Evolutionary conservation across 2,113 vertebrate species (phyloP).

Genomic region (Solea senegalensis): DNA sequence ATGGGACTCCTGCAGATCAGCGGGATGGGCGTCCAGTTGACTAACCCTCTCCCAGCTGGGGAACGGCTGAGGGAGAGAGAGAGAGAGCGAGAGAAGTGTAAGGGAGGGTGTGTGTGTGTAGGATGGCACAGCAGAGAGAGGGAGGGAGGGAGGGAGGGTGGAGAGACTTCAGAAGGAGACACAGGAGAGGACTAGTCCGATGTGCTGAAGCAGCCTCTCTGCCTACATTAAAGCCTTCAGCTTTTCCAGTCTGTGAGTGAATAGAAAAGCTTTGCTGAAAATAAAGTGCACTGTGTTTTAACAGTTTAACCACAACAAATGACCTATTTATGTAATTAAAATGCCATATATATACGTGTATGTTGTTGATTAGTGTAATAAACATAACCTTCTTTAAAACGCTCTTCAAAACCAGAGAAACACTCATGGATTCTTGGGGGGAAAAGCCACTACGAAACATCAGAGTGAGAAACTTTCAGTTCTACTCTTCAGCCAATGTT

Average conservation of each 20-base stretch:
- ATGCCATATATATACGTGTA: too few relatives aligned
- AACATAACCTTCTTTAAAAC: neutral
- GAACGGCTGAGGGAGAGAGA: constrained; percentile 70
- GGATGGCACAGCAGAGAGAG: constrained; percentile 59
- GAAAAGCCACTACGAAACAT: too few relatives aligned
- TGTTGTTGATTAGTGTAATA: neutral
- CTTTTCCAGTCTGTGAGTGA: neutral
- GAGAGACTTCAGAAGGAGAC: constrained; percentile 54
- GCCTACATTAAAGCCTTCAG: constrained; percentile 33
- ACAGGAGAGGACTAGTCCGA: constrained; percentile 63
- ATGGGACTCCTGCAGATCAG: constrained; percentile 80
- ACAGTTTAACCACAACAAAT: neutral
- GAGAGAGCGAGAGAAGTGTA: constrained; percentile 52
- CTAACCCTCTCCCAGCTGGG: constrained; percentile 80
- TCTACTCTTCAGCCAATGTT: too few relatives aligned
- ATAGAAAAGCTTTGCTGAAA: constrained; percentile 18
- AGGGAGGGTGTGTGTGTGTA: constrained; percentile 52
- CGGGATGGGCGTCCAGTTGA: constrained; percentile 82
- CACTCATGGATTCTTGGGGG: too few relatives aligned
- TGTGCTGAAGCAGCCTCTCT: constrained; percentile 50
- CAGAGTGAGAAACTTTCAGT: too few relatives aligned
- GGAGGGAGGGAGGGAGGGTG: constrained; percentile 34
- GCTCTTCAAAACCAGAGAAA: neutral
- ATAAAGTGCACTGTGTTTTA: neutral
- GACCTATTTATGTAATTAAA: too few relatives aligned